Percentiles rank a stretch among this genome's conserved stretches.
These are phyloP conservation scores for Oryzias curvinotus DNA, from an alignment of 2,113 vertebrate genomes.

Conservation along the genomic window DNA sequence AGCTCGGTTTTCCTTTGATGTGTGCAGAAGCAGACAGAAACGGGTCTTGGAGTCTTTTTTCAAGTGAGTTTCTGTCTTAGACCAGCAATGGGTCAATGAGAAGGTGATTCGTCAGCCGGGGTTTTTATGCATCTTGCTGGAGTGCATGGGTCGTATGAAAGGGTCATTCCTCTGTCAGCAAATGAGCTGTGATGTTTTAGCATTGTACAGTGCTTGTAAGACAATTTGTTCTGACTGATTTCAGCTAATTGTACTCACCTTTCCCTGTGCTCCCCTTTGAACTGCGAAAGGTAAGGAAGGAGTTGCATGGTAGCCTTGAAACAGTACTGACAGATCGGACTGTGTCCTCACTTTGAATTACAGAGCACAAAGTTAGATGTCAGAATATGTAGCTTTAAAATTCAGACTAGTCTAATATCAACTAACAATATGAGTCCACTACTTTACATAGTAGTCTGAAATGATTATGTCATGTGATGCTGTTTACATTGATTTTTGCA, in stretches of 20 bases:
- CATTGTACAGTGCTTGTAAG: slow-evolving; percentile 49
- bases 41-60: slow-evolving; percentile 67
- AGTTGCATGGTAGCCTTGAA: slow-evolving; percentile 55
- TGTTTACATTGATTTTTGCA: slow-evolving; percentile 16
- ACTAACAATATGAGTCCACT: slow-evolving; percentile 43
- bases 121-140: slow-evolving; percentile 38
- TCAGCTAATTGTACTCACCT: slow-evolving; percentile 74
- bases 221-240: slow-evolving; percentile 79
- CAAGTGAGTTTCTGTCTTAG: slow-evolving; percentile 55
- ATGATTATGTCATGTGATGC: slow-evolving; percentile 25
- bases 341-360: slow-evolving; percentile 76
- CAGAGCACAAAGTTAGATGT: slow-evolving; percentile 61
- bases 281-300: slow-evolving; percentile 65
- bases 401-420: slow-evolving; percentile 56
- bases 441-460: slow-evolving; percentile 34
- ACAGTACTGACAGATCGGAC: slow-evolving; percentile 70
- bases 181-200: slow-evolving; percentile 60
- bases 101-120: slow-evolving; percentile 48
- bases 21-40: slow-evolving; percentile 60
- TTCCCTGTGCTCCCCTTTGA: slow-evolving; percentile 75
- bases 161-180: slow-evolving; percentile 53
- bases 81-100: slow-evolving; percentile 51
- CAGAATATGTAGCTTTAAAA: slow-evolving; percentile 55
- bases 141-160: slow-evolving; percentile 39
- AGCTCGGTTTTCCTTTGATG: slow-evolving; percentile 66